These are phyloP conservation scores for Drosophila paramelanica DNA, from an alignment of 2,888 invertebrate species.

Conservation along the genomic window DNA sequence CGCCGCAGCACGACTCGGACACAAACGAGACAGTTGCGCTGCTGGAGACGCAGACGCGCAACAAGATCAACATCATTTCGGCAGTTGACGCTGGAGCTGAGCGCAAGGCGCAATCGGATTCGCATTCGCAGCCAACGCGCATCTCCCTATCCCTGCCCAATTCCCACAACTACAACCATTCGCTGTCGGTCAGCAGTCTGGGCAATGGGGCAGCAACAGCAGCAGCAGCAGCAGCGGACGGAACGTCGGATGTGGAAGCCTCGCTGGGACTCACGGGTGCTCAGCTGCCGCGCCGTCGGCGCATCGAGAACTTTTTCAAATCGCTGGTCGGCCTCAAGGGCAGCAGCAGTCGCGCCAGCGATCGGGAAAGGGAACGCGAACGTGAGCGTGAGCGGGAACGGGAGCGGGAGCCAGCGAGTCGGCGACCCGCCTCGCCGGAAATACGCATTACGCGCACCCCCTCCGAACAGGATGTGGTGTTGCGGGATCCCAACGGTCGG, in stretches of 20 bases:
- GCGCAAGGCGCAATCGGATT: slow-evolving; percentile 38
- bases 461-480: slow-evolving; percentile 83
- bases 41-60: slow-evolving; percentile 83
- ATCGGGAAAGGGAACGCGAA: slow-evolving; percentile 44
- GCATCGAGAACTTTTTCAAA: slow-evolving; percentile 84
- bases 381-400: slow-evolving; percentile 46
- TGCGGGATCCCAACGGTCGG: slow-evolving; percentile 73
- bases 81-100: slow-evolving; percentile 60
- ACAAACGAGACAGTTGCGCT: slow-evolving; percentile 84
- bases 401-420: slow-evolving; percentile 28
- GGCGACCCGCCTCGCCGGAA: slow-evolving; percentile 83
- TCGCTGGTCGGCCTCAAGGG: slow-evolving; percentile 83
- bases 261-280: slow-evolving; percentile 82
- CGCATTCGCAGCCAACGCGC: slow-evolving; percentile 28
- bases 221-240: slow-evolving; percentile 5
- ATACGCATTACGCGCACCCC: slow-evolving; percentile 84
- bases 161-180: slow-evolving; percentile 31
- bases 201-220: slow-evolving; percentile 45
- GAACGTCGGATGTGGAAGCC: slow-evolving; percentile 58
- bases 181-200: slow-evolving; percentile 47
- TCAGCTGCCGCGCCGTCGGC: slow-evolving; percentile 83
- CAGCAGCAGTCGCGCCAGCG: slow-evolving; percentile 34
- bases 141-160: slow-evolving; percentile 47
- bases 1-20: slow-evolving; percentile 65
- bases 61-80: slow-evolving; percentile 82